A percentile compares a stretch with the other conserved stretches of the same genome.
Evolutionary conservation across 2,888 invertebrate genomes (phyloP).

Genomic region (Catotricha subobsoleta): DNA sequence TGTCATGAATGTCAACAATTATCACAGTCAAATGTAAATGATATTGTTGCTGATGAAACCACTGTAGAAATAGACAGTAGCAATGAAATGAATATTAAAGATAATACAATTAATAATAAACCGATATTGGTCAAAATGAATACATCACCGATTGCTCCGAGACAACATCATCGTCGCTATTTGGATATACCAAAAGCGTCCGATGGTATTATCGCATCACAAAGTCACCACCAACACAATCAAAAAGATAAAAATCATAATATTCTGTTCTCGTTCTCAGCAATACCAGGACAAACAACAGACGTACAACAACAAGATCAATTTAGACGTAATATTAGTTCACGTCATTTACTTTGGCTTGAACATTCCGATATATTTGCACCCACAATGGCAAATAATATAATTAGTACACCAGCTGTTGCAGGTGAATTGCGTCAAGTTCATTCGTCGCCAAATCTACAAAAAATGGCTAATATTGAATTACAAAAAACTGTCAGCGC

Average conservation of each 20-base stretch:
- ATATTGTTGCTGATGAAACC: conserved; percentile 1
- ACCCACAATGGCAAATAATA: too few species aligned
- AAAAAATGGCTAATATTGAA: conserved; percentile 17
- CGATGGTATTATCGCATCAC: too few species aligned
- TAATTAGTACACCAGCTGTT: neutral
- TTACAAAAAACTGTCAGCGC: conserved; percentile 10
- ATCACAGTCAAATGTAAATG: conserved; percentile 15
- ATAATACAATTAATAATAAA: neutral
- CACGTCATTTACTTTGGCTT: neutral
- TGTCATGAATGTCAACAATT: conserved; percentile 16
- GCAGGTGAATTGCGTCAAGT: conserved; percentile 8
- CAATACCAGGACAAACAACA: conserved; percentile 9
- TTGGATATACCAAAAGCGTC: conserved; percentile 5
- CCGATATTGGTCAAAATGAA: conserved; percentile 3
- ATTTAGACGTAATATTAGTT: neutral
- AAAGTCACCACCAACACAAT: neutral
- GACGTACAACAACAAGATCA: neutral
- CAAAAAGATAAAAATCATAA: conserved; percentile 17
- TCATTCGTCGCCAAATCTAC: conserved; percentile 26
- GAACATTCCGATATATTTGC: neutral
- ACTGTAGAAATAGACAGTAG: neutral
- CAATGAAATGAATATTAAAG: neutral
- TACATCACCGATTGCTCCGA: conserved; percentile 1
- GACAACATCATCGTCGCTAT: conserved; percentile 2
- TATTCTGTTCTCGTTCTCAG: conserved; percentile 25